Evolutionary conservation across 2,797 vertebrate genomes (phyloP), one percentile per base, ranked within the genome.

Genomic region (Pipistrellus pipistrellus): DNA sequence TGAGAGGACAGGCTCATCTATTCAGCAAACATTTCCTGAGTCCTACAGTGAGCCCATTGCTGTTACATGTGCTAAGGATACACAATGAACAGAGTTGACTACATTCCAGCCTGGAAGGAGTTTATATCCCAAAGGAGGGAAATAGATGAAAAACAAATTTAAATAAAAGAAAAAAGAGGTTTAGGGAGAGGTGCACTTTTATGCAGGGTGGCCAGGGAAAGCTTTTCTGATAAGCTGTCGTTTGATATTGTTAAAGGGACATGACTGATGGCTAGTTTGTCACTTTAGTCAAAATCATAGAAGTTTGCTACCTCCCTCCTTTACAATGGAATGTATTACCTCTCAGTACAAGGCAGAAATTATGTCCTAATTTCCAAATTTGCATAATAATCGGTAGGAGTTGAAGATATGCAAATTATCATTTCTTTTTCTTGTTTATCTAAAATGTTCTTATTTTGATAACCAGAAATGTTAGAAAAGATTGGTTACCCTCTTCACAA

Each of bases 401-500:
- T 71, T 85, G 48, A 93, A 53, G 20, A 48, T 68, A 51, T 68
- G n/a, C 4, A 94, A 80, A 53, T 92, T 69, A n/a, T 77, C 9
- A 30, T 73, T 91, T 84, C 46, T 75, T 82, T 95, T 87, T 55
- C 41, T 92, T 91, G 7, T 80, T 83, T 6, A 30, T 77, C n/a
- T 72, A 64, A 94, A 86, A 48, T 44, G 10, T 80, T 92, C 9
- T 85, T 83, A 81, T 53, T 93, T 78, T 69, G 68, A 78, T 93
- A 91, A 66, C 25, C 30, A 48, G 68, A 87, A 89, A n/a, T 64
- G 6, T 72, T 89, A 41, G 23, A 82, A 68, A 38, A 68, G 41
- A 82, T 55, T 51, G 57, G 57, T 66, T 82, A 41, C 4, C 8
- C 8, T 93, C 7, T 93, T 55, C 35, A 82, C 44, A 48, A 0